A percentile compares a stretch with the other conserved stretches of the same genome.
These are phyloP conservation scores for Suncus etruscus DNA, from an alignment of 2,113 vertebrate species.

Conservation along the genomic window DNA sequence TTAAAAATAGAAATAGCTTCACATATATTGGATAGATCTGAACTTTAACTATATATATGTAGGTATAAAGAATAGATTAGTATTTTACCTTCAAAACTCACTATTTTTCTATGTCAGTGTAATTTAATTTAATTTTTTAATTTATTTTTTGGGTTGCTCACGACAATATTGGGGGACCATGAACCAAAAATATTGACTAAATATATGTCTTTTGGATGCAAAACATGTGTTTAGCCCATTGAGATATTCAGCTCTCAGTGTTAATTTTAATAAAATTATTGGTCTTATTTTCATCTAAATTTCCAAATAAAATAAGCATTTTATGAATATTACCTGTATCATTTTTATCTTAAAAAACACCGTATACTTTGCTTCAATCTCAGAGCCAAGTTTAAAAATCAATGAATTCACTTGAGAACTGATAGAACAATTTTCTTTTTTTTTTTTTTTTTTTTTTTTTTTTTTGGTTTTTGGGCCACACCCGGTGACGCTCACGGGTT, in stretches of 20 bases:
- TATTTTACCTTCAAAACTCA: constrained; percentile 22
- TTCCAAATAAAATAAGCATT: constrained; percentile 31
- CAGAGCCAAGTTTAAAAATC: background rate
- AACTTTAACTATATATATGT: background rate
- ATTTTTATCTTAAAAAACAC: no score
- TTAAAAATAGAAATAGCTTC: constrained; percentile 20
- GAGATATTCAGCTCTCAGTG: background rate
- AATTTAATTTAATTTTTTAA: no score
- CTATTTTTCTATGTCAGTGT: background rate
- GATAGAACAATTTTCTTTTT: background rate
- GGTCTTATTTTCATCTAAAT: background rate
- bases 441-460: background rate
- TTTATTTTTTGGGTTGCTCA: no score
- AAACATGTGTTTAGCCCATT: no score
- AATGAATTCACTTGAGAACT: background rate
- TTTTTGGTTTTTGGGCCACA: no score
- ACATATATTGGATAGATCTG: background rate
- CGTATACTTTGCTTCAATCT: background rate
- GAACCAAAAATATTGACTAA: background rate
- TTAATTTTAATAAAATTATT: background rate
- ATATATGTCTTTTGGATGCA: no score
- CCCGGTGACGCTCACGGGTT: no score
- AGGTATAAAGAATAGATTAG: constrained; percentile 1
- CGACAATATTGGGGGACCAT: no score
- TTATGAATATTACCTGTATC: background rate